phyloP scores from a whole-genome alignment of 2,797 vertebrate genomes.

The Dermochelys coriacea region DNA sequence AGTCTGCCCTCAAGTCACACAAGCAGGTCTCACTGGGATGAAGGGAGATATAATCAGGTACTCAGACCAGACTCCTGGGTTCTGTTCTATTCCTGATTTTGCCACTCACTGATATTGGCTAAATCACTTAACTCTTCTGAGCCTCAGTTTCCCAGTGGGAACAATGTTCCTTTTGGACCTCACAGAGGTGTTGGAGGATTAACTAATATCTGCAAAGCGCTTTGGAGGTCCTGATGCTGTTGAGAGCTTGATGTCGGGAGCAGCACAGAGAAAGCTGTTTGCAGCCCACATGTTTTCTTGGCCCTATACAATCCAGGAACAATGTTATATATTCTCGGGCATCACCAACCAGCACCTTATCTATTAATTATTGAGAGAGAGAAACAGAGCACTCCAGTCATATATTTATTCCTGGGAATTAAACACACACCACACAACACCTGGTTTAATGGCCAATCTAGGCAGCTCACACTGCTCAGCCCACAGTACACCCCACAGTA shows the following conservation, averaged over 20 bases:
- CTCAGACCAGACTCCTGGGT: not conserved
- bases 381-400: not conserved
- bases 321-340: not conserved
- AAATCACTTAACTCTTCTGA: not conserved
- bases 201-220: not conserved
- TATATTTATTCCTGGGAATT: not conserved
- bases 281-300: not conserved
- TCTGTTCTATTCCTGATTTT: not conserved
- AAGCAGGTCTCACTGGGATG: not conserved
- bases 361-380: not conserved
- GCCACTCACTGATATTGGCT: not conserved
- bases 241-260: not conserved
- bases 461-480: slow-evolving; percentile 2
- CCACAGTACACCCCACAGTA: not conserved
- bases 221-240: not conserved
- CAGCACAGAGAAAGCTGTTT: not conserved
- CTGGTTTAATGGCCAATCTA: not conserved
- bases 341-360: not conserved
- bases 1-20: not conserved
- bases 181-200: not conserved
- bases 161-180: not conserved
- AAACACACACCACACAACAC: not conserved
- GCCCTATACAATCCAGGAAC: not conserved
- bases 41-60: not conserved
- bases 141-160: not conserved